Conservation (phyloP, 1,140 invertebrate genomes). For the Archivesica marissinica region DNA sequence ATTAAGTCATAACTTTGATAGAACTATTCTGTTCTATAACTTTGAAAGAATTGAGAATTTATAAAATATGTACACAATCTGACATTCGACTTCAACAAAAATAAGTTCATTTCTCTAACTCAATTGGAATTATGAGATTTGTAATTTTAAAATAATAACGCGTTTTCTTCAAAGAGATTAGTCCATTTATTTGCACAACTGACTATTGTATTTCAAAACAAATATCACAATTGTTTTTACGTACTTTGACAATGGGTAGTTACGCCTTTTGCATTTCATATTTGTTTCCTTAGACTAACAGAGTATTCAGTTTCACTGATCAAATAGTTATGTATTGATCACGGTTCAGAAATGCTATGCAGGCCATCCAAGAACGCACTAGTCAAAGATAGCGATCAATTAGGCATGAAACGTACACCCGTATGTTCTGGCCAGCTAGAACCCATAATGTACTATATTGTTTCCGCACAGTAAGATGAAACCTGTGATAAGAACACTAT, state of each 20-base stretch:
- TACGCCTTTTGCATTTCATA: slow-evolving; percentile 21
- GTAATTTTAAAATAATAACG: slow-evolving; percentile 1
- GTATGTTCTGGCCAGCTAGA: slow-evolving; percentile 1
- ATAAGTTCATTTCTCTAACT: neutral
- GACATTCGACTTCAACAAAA: too few species aligned
- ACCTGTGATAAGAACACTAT: neutral
- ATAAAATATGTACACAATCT: too few species aligned
- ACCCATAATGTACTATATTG: slow-evolving; percentile 44
- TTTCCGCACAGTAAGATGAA: slow-evolving; percentile 43
- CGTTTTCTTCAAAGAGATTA: slow-evolving; percentile 24
- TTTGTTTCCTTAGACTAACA: slow-evolving; percentile 3
- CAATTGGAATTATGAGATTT: slow-evolving; percentile 6
- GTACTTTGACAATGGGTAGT: slow-evolving; percentile 28
- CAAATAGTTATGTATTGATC: slow-evolving; percentile 30
- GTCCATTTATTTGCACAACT: slow-evolving; percentile 5
- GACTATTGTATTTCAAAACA: slow-evolving; percentile 48
- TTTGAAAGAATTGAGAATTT: too few species aligned
- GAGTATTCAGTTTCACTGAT: slow-evolving; percentile 31
- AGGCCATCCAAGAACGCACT: slow-evolving; percentile 13
- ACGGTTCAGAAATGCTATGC: slow-evolving; percentile 4
- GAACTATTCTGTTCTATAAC: too few species aligned
- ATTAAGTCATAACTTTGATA: too few species aligned
- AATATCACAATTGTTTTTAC: slow-evolving; percentile 48
- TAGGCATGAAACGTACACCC: slow-evolving; percentile 5
- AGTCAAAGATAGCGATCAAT: slow-evolving; percentile 28